Base-by-base conservation (phyloP, 2,113 vertebrate species). In the Ranitomeya variabilis region DNA sequence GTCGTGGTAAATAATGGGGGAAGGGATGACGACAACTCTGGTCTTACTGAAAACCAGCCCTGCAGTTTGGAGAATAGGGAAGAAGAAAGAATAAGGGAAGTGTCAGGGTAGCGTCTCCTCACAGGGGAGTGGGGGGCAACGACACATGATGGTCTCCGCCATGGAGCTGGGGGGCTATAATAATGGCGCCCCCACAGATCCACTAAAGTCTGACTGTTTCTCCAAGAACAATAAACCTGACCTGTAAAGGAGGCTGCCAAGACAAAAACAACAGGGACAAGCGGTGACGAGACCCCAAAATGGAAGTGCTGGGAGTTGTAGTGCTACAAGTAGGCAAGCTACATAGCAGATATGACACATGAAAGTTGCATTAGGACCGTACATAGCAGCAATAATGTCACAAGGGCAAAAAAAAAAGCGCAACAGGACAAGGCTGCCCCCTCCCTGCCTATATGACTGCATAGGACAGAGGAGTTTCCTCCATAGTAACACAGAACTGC, bases 61-160 rank as follows among this genome's bases (percentile, higher is more conserved):
- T 67, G 13, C 21, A 23, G n/a, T 2, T 67, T 9, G 4, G 26
- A 67, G n/a, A 67, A 67, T 67, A 21, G 15, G 67, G 69, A 73
- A 73, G 69, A 73, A 73, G 73, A 31, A 1, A 76, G 73, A 76
- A 76, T 52, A 7, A 45, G 73, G 45, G 73, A 76, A 76, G 73
- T 76, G 73, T 21, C 45, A 4, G 73, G 16, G 73, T 1, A 10
- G 45, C 0, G 18, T 21, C 73, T 18, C 4, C 1, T 74, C 71
- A 31, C 26, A 14, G 13, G 5, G 67, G 14, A 45, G 37, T 45
- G 37, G 11, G 66, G 67, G 26, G 67, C 23, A 12, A n/a, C 67
- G 12, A 13, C 67, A 69, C 67, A 23, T 1, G 37, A 45, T 3
- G 1, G 37, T 45, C 37, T 45, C 37, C 3, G 37, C 37, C 5